Evolutionary conservation across 2,113 vertebrate genomes (phyloP).

Genomic region (Narcine bancroftii): DNA sequence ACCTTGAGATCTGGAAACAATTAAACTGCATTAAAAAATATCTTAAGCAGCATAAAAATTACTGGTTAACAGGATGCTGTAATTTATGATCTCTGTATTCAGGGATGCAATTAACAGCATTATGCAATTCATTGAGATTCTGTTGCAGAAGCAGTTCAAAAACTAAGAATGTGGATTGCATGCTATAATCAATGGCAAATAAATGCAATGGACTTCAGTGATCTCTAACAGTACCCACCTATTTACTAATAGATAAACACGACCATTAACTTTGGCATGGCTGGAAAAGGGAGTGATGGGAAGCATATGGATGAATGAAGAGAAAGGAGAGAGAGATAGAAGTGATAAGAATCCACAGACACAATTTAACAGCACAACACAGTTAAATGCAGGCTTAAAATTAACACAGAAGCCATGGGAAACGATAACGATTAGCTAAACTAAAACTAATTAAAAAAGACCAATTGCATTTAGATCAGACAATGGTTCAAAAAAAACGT

Average conservation of each 20-base stretch:
- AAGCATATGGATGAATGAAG: constrained; percentile 47
- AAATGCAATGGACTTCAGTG: background rate
- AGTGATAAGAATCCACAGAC: constrained; percentile 41
- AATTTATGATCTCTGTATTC: background rate
- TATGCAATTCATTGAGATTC: constrained; percentile 10
- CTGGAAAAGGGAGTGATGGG: constrained; percentile 62
- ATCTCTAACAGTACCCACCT: constrained; percentile 79
- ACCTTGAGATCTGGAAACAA: background rate
- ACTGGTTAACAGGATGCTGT: background rate
- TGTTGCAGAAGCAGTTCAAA: background rate
- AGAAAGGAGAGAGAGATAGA: constrained; percentile 55
- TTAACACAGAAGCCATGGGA: constrained; percentile 7
- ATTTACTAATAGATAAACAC: constrained; percentile 97
- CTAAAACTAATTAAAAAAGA: background rate
- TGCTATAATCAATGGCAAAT: background rate
- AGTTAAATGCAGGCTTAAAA: background rate
- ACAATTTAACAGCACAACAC: constrained; percentile 13
- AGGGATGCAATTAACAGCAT: background rate
- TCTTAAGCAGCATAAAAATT: background rate
- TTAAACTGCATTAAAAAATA: background rate
- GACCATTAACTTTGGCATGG: constrained; percentile 95
- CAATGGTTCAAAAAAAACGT: background rate
- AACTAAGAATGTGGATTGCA: constrained; percentile 23
- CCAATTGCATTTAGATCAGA: background rate
- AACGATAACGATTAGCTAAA: background rate